Evolutionary conservation across 2,797 vertebrate species (phyloP).

Genomic region (Ptychadena robeensis): DNA sequence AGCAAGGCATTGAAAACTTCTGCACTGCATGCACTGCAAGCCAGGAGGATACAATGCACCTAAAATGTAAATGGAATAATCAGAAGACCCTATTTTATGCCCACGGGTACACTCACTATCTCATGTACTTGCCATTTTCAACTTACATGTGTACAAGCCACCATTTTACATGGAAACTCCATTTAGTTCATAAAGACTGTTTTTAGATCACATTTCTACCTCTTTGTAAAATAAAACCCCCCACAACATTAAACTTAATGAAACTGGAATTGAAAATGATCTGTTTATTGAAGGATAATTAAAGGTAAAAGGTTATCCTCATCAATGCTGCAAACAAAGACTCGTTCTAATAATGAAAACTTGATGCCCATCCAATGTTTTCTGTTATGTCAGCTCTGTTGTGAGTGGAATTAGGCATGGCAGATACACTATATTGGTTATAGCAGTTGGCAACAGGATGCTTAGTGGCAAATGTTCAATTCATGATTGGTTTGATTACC

Average conservation of each 20-base stretch:
- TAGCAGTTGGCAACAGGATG: neutral
- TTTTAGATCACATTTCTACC: neutral
- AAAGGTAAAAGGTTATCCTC: constrained; percentile 1
- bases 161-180: neutral
- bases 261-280: neutral
- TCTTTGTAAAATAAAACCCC: neutral
- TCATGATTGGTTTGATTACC: neutral
- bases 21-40: no score
- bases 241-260: neutral
- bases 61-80: no score
- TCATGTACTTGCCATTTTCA: no score
- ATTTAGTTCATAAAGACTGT: neutral
- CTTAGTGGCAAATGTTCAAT: neutral
- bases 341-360: neutral
- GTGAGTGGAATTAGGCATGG: neutral
- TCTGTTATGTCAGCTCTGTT: neutral
- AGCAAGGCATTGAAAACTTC: no score
- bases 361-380: neutral
- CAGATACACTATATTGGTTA: neutral
- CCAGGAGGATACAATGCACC: no score
- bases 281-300: neutral
- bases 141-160: neutral
- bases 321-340: neutral
- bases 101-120: no score
- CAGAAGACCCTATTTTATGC: no score